Conservation (phyloP, 64 coral and sea anemone species). For the Stylophora pistillata region DNA sequence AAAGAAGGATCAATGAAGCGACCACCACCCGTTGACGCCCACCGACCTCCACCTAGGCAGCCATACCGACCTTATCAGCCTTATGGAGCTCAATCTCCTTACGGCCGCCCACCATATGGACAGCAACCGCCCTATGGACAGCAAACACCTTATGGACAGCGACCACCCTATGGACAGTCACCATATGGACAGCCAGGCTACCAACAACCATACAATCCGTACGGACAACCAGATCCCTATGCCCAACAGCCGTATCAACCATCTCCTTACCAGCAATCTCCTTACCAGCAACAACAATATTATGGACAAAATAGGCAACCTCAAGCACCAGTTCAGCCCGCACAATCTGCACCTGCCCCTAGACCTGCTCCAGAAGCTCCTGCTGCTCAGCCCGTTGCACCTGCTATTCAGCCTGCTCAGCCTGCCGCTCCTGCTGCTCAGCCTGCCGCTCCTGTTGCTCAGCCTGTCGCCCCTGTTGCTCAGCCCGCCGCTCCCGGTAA, state of each 20-base stretch:
- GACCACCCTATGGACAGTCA: constrained; percentile 17
- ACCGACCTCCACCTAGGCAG: neutral
- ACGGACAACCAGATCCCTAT: neutral
- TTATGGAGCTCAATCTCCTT: neutral
- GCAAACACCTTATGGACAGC: constrained; percentile 11
- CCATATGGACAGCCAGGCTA: neutral
- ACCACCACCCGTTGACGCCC: neutral
- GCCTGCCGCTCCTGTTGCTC: neutral
- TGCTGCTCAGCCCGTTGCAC: neutral
- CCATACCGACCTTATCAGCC: neutral
- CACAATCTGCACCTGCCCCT: neutral
- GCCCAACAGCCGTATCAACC: no score
- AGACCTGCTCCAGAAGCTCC: neutral
- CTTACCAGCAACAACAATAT: neutral
- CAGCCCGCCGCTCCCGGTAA: constrained; percentile 4
- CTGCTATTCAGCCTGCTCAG: neutral
- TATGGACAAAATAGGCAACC: neutral
- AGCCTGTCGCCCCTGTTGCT: neutral
- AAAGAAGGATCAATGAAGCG: neutral
- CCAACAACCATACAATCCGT: neutral
- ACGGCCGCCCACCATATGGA: constrained; percentile 18
- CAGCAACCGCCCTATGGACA: constrained; percentile 23
- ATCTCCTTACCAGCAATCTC: neutral
- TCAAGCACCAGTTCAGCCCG: constrained; percentile 11
- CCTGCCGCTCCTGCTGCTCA: neutral